phyloP scores from a whole-genome alignment of 1,140 invertebrate genomes.

The Colletes gigas region DNA sequence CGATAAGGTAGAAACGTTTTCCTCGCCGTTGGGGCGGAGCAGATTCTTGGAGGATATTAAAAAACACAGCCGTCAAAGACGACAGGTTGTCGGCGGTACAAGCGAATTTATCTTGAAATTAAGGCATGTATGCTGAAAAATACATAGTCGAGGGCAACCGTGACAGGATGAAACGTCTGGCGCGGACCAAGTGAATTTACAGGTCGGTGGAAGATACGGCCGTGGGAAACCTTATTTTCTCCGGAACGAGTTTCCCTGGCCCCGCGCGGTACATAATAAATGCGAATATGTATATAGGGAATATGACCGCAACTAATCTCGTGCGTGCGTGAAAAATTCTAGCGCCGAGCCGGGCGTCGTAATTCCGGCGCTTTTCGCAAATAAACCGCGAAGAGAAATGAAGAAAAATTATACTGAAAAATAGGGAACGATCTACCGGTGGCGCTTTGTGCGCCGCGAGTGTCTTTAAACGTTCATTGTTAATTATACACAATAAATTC shows the following conservation, averaged over 20 bases:
- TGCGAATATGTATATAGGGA: constrained; percentile 6
- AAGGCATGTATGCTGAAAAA: constrained; percentile 2
- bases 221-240: background rate
- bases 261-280: constrained; percentile 8
- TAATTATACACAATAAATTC: constrained; percentile 27
- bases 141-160: background rate
- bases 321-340: constrained; percentile 1
- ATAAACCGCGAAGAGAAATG: background rate
- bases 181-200: constrained; percentile 11
- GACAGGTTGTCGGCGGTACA: background rate
- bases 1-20: background rate
- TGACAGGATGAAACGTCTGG: background rate
- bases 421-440: background rate
- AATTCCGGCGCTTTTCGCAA: background rate
- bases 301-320: background rate
- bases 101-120: constrained; percentile 11
- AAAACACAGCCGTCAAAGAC: background rate
- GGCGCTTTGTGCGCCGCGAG: background rate
- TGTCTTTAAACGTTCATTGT: constrained; percentile 13
- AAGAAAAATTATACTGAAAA: constrained; percentile 3
- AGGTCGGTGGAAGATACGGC: background rate
- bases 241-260: background rate
- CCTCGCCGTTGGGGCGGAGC: background rate
- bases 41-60: background rate
- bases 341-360: background rate